Conservation (phyloP, 1,140 invertebrate genomes). For the Drosophila varians region DNA sequence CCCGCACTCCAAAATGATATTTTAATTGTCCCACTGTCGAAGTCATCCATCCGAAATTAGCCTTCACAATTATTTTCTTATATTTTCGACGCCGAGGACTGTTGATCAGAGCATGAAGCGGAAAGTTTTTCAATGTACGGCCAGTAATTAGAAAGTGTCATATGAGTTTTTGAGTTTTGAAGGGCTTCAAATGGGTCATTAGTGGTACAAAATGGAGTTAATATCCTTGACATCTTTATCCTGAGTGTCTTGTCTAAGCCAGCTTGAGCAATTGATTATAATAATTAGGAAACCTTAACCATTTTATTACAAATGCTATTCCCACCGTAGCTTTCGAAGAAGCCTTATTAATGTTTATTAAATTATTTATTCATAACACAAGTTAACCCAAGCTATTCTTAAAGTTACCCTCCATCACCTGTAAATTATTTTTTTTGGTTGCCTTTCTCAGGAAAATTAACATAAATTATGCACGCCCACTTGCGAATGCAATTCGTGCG, state of each 20-base stretch:
- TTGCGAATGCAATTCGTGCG: constrained; percentile 77
- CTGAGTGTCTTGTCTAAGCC: background rate
- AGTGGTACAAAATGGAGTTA: no score
- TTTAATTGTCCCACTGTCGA: constrained; percentile 57
- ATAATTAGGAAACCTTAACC: background rate
- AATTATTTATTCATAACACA: constrained; percentile 9
- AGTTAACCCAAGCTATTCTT: constrained; percentile 32
- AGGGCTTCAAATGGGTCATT: constrained; percentile 1
- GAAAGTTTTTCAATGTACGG: constrained; percentile 43
- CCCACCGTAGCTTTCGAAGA: no score
- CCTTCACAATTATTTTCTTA: constrained; percentile 53
- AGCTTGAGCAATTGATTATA: background rate
- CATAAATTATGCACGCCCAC: constrained; percentile 82
- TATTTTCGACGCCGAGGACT: constrained; percentile 21
- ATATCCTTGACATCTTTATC: no score
- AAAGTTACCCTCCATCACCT: constrained; percentile 22
- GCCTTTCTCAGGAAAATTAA: constrained; percentile 69
- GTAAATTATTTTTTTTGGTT: constrained; percentile 23
- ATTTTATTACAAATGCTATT: background rate
- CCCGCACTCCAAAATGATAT: constrained; percentile 71
- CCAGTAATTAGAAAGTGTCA: constrained; percentile 30
- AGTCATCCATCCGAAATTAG: constrained; percentile 65
- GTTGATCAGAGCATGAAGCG: constrained; percentile 51
- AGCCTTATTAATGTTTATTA: background rate
- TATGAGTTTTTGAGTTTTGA: background rate